Conservation (phyloP, 92 coral and sea anemone species). For the Pocillopora meandrina region DNA sequence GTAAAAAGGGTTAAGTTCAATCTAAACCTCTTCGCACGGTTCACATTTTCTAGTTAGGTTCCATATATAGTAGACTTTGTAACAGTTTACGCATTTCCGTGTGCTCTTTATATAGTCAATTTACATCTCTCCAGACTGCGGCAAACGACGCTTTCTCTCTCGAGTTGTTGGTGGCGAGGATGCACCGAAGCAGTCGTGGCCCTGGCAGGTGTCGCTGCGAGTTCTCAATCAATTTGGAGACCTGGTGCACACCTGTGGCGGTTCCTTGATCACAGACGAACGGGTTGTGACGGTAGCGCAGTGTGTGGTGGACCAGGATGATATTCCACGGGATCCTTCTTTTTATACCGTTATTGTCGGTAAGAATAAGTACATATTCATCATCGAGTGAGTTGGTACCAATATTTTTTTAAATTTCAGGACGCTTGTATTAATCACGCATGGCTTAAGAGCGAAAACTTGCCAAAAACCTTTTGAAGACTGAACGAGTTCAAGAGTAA, state of each 20-base stretch:
- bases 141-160: constrained; percentile 6
- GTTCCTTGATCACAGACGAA: constrained; percentile 35
- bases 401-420: too few species aligned
- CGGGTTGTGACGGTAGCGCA: constrained; percentile 63
- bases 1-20: neutral
- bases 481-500: too few species aligned
- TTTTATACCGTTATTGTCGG: constrained; percentile 1
- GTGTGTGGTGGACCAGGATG: neutral
- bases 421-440: too few species aligned
- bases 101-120: too few species aligned
- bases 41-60: neutral
- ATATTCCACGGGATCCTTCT: neutral
- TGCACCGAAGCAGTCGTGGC: constrained; percentile 53
- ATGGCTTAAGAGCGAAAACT: too few species aligned
- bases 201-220: constrained; percentile 53
- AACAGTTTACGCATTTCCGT: neutral
- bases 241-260: constrained; percentile 31
- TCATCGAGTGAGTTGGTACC: too few species aligned
- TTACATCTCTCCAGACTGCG: neutral
- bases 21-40: neutral
- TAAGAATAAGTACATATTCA: neutral
- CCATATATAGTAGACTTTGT: neutral
- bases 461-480: too few species aligned
- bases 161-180: constrained; percentile 59
- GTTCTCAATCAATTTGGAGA: neutral